Conservation (phyloP, 2,888 invertebrate species). For the Drosophila borborema region DNA sequence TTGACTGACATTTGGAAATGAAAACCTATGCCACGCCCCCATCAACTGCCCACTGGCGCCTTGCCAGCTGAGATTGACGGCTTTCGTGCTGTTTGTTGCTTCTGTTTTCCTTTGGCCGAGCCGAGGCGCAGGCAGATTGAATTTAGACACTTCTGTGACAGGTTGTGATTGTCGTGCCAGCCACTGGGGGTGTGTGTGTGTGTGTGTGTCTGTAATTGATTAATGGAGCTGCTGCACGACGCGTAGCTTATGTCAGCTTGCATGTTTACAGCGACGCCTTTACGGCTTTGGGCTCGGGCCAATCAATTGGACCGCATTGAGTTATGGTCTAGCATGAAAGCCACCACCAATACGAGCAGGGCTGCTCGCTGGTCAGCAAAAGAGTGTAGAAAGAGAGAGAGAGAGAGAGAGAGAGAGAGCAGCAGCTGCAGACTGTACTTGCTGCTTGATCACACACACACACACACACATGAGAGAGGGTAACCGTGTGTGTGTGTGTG, state of each 20-base stretch:
- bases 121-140: slow-evolving; percentile 39
- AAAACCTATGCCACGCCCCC: slow-evolving; percentile 16
- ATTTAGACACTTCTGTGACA: slow-evolving; percentile 64
- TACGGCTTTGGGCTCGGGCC: slow-evolving; percentile 33
- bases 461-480: neutral
- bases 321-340: slow-evolving; percentile 55
- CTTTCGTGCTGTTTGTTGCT: slow-evolving; percentile 3
- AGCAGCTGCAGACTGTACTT: slow-evolving; percentile 2
- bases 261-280: slow-evolving; percentile 51
- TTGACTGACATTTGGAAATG: slow-evolving; percentile 37
- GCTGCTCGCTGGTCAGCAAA: slow-evolving; percentile 33
- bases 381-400: neutral
- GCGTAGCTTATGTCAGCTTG: slow-evolving; percentile 69
- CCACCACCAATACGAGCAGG: slow-evolving; percentile 21
- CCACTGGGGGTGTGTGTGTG: slow-evolving; percentile 37
- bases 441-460: slow-evolving; percentile 33
- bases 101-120: neutral
- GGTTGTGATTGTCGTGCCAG: slow-evolving; percentile 50
- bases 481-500: neutral
- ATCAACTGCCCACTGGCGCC: slow-evolving; percentile 1
- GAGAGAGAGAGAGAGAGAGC: neutral
- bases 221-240: slow-evolving; percentile 76
- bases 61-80: slow-evolving; percentile 49
- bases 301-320: slow-evolving; percentile 62
- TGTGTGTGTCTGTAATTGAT: slow-evolving; percentile 78